These are phyloP conservation scores for Gobio gobio DNA, from an alignment of 2,113 vertebrate genomes.

Conservation along the genomic window DNA sequence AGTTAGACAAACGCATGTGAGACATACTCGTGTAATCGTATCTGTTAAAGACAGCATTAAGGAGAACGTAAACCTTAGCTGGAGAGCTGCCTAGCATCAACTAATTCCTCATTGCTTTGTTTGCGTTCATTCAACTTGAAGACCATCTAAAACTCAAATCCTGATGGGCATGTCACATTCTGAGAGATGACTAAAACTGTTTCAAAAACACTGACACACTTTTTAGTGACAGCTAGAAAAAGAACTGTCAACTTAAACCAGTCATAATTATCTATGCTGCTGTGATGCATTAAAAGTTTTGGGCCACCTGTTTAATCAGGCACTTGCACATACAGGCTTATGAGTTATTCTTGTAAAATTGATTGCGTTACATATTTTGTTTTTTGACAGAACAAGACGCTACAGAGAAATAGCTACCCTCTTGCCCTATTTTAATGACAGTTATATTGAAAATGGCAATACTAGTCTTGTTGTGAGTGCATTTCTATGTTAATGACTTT, in stretches of 20 bases:
- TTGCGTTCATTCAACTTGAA: constrained; percentile 79
- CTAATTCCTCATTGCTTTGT: constrained; percentile 79
- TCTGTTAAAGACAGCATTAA: constrained; percentile 81
- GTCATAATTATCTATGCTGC: constrained; percentile 32
- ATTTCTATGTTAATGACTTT: background rate
- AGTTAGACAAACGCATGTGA: constrained; percentile 79
- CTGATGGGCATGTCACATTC: constrained; percentile 74
- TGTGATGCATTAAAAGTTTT: constrained; percentile 21
- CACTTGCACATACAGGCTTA: background rate
- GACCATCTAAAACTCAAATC: constrained; percentile 73
- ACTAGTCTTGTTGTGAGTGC: background rate
- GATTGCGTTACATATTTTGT: background rate
- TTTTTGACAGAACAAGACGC: background rate
- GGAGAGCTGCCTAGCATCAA: constrained; percentile 75
- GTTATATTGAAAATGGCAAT: background rate
- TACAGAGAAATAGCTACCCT: background rate
- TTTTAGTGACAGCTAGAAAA: constrained; percentile 48
- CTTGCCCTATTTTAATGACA: constrained; percentile 16
- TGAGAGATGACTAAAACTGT: constrained; percentile 72
- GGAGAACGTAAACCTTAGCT: constrained; percentile 79
- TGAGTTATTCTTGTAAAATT: background rate
- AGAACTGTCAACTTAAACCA: constrained; percentile 34
- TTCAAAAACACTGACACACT: constrained; percentile 68
- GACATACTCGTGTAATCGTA: constrained; percentile 80
- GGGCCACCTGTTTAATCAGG: constrained; percentile 35